A percentile compares a stretch with the other conserved stretches of the same genome.
These are phyloP conservation scores for Luperina nickerlii DNA, from an alignment of 2,888 invertebrate genomes.

Conservation along the genomic window DNA sequence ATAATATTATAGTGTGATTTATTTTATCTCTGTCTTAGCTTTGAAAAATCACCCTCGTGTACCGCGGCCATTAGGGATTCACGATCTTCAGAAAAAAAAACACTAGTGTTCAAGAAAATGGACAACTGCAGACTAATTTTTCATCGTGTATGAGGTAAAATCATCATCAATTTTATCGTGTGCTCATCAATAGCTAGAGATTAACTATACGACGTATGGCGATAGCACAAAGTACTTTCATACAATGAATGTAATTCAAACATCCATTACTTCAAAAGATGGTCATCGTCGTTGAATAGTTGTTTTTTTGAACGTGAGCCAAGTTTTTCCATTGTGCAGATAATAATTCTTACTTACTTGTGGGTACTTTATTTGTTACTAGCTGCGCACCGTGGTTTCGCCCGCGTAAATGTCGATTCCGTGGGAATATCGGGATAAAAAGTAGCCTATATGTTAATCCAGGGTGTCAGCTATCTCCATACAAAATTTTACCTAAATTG, in stretches of 20 bases:
- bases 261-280: constrained; percentile 9
- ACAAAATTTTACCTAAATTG: no score
- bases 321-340: constrained; percentile 22
- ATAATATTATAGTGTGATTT: no score
- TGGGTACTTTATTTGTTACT: no score
- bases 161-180: constrained; percentile 28
- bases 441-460: no score
- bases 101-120: background rate
- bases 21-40: no score
- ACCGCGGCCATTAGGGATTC: background rate
- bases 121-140: constrained; percentile 1
- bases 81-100: background rate
- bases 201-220: constrained; percentile 19
- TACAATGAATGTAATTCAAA: constrained; percentile 8
- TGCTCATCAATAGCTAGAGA: constrained; percentile 32
- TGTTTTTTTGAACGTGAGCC: constrained; percentile 33
- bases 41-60: background rate
- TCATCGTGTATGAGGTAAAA: constrained; percentile 7
- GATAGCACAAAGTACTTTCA: constrained; percentile 10
- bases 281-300: constrained; percentile 22
- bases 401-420: no score
- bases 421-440: no score
- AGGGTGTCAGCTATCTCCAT: no score
- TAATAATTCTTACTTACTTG: background rate
- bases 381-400: no score